Evolutionary conservation across 2,888 invertebrate species (phyloP).

Genomic region (Globia sparganii): DNA sequence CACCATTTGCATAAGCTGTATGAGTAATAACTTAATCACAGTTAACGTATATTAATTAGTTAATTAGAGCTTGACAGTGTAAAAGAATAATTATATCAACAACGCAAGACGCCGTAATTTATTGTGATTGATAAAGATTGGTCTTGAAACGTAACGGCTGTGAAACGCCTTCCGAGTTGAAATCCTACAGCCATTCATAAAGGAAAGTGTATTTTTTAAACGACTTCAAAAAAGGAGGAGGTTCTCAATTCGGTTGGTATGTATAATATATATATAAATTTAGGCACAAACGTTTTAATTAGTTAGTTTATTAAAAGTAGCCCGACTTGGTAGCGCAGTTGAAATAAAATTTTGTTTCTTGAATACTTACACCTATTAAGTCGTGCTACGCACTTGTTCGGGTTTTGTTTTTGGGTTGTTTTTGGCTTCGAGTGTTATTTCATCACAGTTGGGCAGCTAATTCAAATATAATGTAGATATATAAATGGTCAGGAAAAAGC

Average conservation of each 20-base stretch:
- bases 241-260: too few species aligned
- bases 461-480: not conserved
- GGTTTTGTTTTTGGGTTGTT: too few species aligned
- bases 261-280: too few species aligned
- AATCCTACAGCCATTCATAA: not conserved
- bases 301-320: not conserved
- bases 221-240: too few species aligned
- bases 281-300: too few species aligned
- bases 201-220: not conserved
- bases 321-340: not conserved
- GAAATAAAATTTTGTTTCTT: not conserved
- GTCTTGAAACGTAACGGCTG: not conserved
- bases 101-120: conserved; percentile 4
- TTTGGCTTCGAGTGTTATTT: too few species aligned
- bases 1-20: conserved; percentile 5
- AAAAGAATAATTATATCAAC: conserved; percentile 54
- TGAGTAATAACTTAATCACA: conserved; percentile 34
- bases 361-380: not conserved
- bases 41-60: conserved; percentile 38
- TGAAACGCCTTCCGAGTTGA: not conserved
- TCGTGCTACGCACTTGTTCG: not conserved
- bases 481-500: not conserved
- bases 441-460: not conserved
- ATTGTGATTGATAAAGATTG: conserved; percentile 8
- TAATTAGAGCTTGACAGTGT: conserved; percentile 50